phyloP scores from a whole-genome alignment of 2,113 vertebrate genomes.

The Lophius piscatorius region DNA sequence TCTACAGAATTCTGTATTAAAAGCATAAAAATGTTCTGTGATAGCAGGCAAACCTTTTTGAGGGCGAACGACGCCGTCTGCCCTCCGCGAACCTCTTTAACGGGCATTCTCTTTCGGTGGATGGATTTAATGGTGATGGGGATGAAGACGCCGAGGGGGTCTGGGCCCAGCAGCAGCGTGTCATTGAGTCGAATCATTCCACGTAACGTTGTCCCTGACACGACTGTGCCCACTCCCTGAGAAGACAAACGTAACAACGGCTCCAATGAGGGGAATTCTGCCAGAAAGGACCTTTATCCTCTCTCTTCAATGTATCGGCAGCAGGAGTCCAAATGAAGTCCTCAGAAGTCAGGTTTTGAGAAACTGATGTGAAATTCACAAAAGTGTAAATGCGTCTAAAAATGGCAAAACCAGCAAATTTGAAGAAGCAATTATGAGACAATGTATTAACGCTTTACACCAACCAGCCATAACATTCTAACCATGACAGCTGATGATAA shows the following conservation, averaged over 20 bases:
- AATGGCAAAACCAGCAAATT: no score
- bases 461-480: no score
- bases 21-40: no score
- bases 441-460: no score
- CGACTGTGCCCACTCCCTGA: conserved; percentile 96
- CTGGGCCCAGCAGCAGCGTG: conserved; percentile 92
- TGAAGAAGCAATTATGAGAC: no score
- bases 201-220: conserved; percentile 94
- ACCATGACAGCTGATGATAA: no score
- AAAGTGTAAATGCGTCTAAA: no score
- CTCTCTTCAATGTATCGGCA: neutral
- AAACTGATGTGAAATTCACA: no score
- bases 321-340: no score
- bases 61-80: conserved; percentile 98
- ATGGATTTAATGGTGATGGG: conserved; percentile 97
- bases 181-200: conserved; percentile 96
- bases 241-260: neutral
- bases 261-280: neutral
- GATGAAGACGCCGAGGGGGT: conserved; percentile 94
- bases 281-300: neutral
- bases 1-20: no score
- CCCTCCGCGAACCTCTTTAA: conserved; percentile 95
- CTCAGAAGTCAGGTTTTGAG: no score
- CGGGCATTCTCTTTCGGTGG: conserved; percentile 97
- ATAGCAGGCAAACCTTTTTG: conserved; percentile 86